These are phyloP conservation scores for Ganaspis sp. DNA, from an alignment of 1,140 invertebrate genomes.

Conservation along the genomic window DNA sequence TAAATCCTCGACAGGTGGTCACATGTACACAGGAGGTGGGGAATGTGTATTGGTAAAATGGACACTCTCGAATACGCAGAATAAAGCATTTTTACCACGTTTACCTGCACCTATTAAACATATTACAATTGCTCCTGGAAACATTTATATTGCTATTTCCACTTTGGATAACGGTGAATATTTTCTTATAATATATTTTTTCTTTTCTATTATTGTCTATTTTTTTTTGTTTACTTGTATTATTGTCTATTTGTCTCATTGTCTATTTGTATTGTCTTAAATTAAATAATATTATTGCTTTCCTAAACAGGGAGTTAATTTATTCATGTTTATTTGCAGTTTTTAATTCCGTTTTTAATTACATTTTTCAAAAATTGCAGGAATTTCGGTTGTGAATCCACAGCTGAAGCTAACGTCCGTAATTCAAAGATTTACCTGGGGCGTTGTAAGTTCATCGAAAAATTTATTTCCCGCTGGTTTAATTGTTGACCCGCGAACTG, in stretches of 20 bases:
- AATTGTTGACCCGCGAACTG: conserved; percentile 81
- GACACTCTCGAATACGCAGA: conserved; percentile 77
- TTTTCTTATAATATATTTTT: neutral
- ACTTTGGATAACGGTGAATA: conserved; percentile 84
- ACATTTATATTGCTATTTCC: conserved; percentile 81
- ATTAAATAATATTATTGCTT: too few species aligned
- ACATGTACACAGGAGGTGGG: conserved; percentile 85
- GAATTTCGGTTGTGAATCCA: conserved; percentile 82
- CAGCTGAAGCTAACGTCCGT: conserved; percentile 78
- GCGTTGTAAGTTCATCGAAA: conserved; percentile 71
- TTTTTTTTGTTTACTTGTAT: conserved; percentile 5
- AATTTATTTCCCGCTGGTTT: conserved; percentile 81
- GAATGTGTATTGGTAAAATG: conserved; percentile 90
- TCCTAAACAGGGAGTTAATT: too few species aligned
- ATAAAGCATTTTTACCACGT: conserved; percentile 84
- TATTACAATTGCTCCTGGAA: conserved; percentile 81
- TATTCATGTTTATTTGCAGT: conserved; percentile 14
- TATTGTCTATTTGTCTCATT: conserved; percentile 16
- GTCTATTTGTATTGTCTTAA: too few species aligned
- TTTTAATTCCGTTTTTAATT: conserved; percentile 38
- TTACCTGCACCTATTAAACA: conserved; percentile 83
- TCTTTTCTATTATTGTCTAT: neutral
- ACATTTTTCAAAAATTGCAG: conserved; percentile 64
- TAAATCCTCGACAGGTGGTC: conserved; percentile 74
- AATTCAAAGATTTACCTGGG: conserved; percentile 84